Evolutionary conservation across 2,888 invertebrate genomes (phyloP).

Genomic region (Ophion obscuratus): DNA sequence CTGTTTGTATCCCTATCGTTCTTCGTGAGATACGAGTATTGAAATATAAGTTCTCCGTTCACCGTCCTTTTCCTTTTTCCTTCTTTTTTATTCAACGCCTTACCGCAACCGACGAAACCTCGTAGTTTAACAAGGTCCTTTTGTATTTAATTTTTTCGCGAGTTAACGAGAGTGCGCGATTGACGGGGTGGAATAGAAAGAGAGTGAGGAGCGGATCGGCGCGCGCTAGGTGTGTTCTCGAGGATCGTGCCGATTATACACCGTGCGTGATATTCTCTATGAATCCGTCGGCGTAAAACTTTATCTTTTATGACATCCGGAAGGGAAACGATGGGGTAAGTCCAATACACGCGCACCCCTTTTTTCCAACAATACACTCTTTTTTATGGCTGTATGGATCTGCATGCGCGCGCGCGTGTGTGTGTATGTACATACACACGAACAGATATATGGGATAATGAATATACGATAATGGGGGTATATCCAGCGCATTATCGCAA

Average conservation of each 20-base stretch:
- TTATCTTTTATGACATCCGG: conserved; percentile 89
- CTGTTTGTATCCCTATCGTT: conserved; percentile 73
- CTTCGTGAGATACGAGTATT: conserved; percentile 41
- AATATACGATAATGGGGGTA: conserved; percentile 38
- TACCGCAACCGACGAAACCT: background rate
- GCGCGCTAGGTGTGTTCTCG: conserved; percentile 52
- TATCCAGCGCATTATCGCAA: conserved; percentile 31
- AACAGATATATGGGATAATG: conserved; percentile 12
- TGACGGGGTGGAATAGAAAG: conserved; percentile 39
- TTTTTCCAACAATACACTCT: background rate
- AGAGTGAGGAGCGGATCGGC: conserved; percentile 30
- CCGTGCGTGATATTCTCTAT: conserved; percentile 72
- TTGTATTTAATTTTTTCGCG: conserved; percentile 20
- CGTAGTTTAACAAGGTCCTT: background rate
- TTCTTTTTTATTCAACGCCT: conserved; percentile 8
- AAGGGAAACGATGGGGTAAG: conserved; percentile 93
- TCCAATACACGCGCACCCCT: conserved; percentile 69
- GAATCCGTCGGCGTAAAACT: conserved; percentile 75
- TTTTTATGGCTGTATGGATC: conserved; percentile 41
- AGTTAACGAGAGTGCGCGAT: conserved; percentile 25
- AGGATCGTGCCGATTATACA: conserved; percentile 62
- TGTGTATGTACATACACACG: background rate
- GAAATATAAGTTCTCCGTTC: background rate
- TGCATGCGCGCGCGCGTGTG: conserved; percentile 55
- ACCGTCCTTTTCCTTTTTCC: background rate